Evolutionary conservation across 2,113 vertebrate genomes (phyloP).

Genomic region (western clawed frog (Xenopus tropicalis)): UCB_Xtro_10.0 CM004443.2:65141501-65142000

Average conservation of each 20-base stretch:
- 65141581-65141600: conserved; percentile 73
- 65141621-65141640: conserved; percentile 73
- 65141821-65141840: background rate
- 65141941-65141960: too few species aligned
- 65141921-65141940: background rate
- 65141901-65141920: background rate
- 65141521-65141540: conserved; percentile 99
- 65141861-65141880: background rate
- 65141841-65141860: too few species aligned
- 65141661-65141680: conserved; percentile 58
- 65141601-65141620: conserved; percentile 79
- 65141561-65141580: conserved; percentile 84
- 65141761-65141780: background rate
- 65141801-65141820: conserved; percentile 16
- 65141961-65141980: too few species aligned
- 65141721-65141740: conserved; percentile 34
- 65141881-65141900: too few species aligned
- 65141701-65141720: conserved; percentile 61
- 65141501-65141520: conserved; percentile 95
- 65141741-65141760: background rate
- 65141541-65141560: conserved; percentile 89
- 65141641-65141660: conserved; percentile 63
- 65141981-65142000: too few species aligned
- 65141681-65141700: conserved; percentile 62
- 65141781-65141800: background rate